Base-by-base conservation (phyloP, 2,797 vertebrate genomes). In the Pseudochirops cupreus region DNA sequence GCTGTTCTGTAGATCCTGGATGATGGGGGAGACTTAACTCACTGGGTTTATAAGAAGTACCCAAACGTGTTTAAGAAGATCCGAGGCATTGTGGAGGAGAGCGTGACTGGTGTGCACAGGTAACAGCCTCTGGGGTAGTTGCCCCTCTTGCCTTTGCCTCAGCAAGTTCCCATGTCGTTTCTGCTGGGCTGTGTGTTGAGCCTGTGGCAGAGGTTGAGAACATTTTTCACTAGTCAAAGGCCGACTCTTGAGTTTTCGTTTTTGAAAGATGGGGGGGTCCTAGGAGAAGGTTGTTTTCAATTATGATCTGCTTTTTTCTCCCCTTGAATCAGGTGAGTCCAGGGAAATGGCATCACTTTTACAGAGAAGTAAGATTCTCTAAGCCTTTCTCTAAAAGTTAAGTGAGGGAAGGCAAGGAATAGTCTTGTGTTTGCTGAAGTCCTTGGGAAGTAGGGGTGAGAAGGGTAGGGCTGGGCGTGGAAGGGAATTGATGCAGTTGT, bases 31-130 rank as follows among this genome's bases (percentile, higher is more conserved):
- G 99, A 99, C 98, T 99, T 99, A 98, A 99, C 99, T 97, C 99
- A 99, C 94, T 99, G 99, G 99, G 99, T 99, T 97, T 99, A 99
- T 98, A 99, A 99, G 98, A 99, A 99, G 98, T 99, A 99, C 96
- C 99, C 99, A 97, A 99, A 99, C 11, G 99, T 99, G 91, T 99
- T 99, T 98, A 99, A 99, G 99, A 99, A 99, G 98, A 99, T 99
- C 96, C 99, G 99, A 95, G 99, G 99, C 96, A 99, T 99, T 11
- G 99, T 99, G 97, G 99, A 99, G 99, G 99, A 99, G 98, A 99
- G 99, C 2, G 99, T 99, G 97, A 99, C 99, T 0, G 99, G 99
- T 5, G 99, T 99, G 97, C 99, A 99, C 98, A 99, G 99, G 99
- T 99, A 97, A 98, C 97, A 95, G 98, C 97, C 91, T 92, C 97